Evolutionary conservation across 2,113 vertebrate genomes (phyloP).

Genomic region (Mirza zaza): DNA sequence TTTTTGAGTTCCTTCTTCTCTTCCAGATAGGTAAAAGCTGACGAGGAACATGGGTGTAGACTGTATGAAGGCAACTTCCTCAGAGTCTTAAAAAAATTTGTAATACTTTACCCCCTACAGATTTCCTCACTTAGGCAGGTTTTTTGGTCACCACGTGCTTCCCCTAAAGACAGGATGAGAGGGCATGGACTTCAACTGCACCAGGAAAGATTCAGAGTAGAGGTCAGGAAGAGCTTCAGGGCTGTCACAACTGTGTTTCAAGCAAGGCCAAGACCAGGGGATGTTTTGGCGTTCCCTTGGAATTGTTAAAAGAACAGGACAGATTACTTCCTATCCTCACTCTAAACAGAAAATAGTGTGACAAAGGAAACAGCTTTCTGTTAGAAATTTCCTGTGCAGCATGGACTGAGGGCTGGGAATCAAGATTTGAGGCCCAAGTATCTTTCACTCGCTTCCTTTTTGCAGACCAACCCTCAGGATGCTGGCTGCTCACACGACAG

Average conservation of each 20-base stretch:
- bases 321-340: constrained; percentile 70
- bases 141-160: not conserved
- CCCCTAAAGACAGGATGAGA: constrained; percentile 61
- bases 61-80: not conserved
- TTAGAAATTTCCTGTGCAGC: constrained; percentile 72
- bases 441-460: constrained; percentile 41
- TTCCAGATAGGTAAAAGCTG: not conserved
- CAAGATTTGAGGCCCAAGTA: constrained; percentile 39
- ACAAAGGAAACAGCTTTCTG: constrained; percentile 77
- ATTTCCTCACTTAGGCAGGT: not conserved
- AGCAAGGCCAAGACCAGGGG: constrained; percentile 47
- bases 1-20: not conserved
- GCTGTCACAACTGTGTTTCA: constrained; percentile 45
- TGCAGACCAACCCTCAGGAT: not conserved
- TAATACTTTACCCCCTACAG: not conserved
- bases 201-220: constrained; percentile 51
- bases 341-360: constrained; percentile 72
- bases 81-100: not conserved
- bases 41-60: not conserved
- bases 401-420: constrained; percentile 2
- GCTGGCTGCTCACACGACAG: not conserved
- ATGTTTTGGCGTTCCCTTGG: constrained; percentile 67
- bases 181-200: not conserved
- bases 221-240: constrained; percentile 59
- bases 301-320: constrained; percentile 72